Percentiles rank a stretch among this genome's conserved stretches.
These are phyloP conservation scores for Pseudomyrmex pallidus DNA, from an alignment of 1,140 invertebrate species.

Conservation along the genomic window DNA sequence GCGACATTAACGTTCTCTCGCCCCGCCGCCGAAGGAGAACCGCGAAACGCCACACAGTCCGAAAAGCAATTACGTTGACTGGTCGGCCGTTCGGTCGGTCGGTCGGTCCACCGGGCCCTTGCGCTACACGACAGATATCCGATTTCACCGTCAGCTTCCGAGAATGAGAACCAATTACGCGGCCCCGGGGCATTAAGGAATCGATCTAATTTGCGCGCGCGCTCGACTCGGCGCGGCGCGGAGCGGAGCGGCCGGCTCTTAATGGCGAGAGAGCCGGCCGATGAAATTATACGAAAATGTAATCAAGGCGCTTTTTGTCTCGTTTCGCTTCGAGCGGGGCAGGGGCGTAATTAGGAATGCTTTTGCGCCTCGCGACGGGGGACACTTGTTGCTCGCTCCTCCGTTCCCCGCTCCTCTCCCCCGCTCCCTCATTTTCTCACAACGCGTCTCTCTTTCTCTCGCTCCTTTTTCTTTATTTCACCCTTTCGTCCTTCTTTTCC, in stretches of 20 bases:
- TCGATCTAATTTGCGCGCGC: slow-evolving; percentile 78
- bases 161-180: slow-evolving; percentile 79
- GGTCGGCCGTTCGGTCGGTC: slow-evolving; percentile 25
- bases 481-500: background rate
- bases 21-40: slow-evolving; percentile 38
- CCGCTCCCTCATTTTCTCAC: slow-evolving; percentile 61
- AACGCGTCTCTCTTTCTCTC: slow-evolving; percentile 62
- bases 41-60: slow-evolving; percentile 73
- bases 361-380: slow-evolving; percentile 83
- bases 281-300: slow-evolving; percentile 84
- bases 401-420: slow-evolving; percentile 63
- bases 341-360: slow-evolving; percentile 84
- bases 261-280: slow-evolving; percentile 78
- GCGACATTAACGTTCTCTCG: slow-evolving; percentile 69
- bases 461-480: background rate
- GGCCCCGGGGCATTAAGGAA: slow-evolving; percentile 77
- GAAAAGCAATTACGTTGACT: slow-evolving; percentile 73
- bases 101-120: slow-evolving; percentile 32
- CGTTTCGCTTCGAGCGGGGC: slow-evolving; percentile 80
- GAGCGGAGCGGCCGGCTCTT: slow-evolving; percentile 59
- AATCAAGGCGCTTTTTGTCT: slow-evolving; percentile 84
- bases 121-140: slow-evolving; percentile 75
- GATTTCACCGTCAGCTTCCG: slow-evolving; percentile 76
- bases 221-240: slow-evolving; percentile 44
- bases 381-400: slow-evolving; percentile 82